Evolutionary conservation across 1,140 invertebrate genomes (phyloP), one percentile per base, ranked within the genome.

Genomic region (Drosophila mayri): DNA sequence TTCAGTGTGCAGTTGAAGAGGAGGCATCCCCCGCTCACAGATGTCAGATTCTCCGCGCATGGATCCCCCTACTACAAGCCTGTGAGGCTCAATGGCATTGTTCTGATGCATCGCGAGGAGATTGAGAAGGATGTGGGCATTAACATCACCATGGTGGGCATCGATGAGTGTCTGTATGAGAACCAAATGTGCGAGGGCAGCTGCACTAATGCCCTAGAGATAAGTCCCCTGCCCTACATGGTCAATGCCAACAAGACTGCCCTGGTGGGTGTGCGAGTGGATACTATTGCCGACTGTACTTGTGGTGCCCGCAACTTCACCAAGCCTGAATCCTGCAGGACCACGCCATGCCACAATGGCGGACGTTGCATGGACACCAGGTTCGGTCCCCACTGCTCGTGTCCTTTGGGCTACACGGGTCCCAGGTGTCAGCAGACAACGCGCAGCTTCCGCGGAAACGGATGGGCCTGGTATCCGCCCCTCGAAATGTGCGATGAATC

Each of bases 191-290:
- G 98, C 93, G 98, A 99, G 93, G 97, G 97, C 9, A 99, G 98
- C 57, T 99, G 99, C 93, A 98, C 98, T 2, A 99, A 99, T 93
- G 95, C 95, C 37, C 93, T 99, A 30, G 97, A 98, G 80, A 97
- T 99, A 55, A 98, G 96, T 92, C 95, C 96, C 68, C 93, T 98
- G 60, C 98, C 98, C 0, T 98, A 98, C 76, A 97, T 98, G 95
- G 97, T 99, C 0, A 99, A 99, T 93, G 97, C 98, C 10, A 99
- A 99, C 90, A 98, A 97, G 93, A 99, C 98, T 0, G 96, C 98
- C 0, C 93, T 99, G 28, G 98, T 99, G 22, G 98, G 98, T 22
- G 97, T 99, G 0, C 94, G 97, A 65, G 97, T 98, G 7, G 96
- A 97, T 88, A 96, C 98, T 1, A 94, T 98, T 78, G 96, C 97